Percentiles rank a stretch among this genome's conserved stretches.
Conservation (phyloP, 2,888 invertebrate genomes). For the Eupithecia centaureata region DNA sequence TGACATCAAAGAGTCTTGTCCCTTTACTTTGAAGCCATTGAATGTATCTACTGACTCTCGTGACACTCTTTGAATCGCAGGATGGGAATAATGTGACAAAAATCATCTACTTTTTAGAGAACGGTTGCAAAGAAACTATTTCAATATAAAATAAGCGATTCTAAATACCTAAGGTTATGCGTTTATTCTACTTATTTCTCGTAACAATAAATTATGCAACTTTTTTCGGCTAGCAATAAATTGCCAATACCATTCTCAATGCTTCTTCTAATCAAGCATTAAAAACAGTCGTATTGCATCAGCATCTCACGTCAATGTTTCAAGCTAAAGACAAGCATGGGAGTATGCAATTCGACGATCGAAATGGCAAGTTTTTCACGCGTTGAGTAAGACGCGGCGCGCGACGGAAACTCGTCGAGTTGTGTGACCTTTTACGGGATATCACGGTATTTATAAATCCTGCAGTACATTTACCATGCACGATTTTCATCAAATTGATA, state of each 20-base stretch:
- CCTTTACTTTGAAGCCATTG: neutral
- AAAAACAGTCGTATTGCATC: conserved; percentile 38
- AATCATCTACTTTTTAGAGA: neutral
- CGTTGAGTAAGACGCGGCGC: conserved; percentile 55
- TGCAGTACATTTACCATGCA: conserved; percentile 12
- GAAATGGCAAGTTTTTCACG: conserved; percentile 65
- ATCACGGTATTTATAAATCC: conserved; percentile 33
- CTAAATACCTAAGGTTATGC: conserved; percentile 6
- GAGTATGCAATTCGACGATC: conserved; percentile 47
- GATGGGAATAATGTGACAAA: neutral
- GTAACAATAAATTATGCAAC: conserved; percentile 31
- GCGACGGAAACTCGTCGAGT: conserved; percentile 55
- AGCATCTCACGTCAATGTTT: conserved; percentile 40
- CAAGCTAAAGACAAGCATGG: conserved; percentile 40
- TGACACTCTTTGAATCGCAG: no score
- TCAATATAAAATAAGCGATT: conserved; percentile 5
- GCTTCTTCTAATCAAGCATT: conserved; percentile 39
- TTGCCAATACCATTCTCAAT: conserved; percentile 39
- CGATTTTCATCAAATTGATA: neutral
- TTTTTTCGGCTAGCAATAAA: conserved; percentile 35
- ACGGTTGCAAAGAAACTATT: neutral
- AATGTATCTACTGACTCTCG: neutral
- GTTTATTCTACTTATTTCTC: conserved; percentile 5
- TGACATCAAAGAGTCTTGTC: neutral
- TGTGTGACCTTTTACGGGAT: conserved; percentile 61